phyloP scores from a whole-genome alignment of 2,888 invertebrate genomes.

The Pilophorus perplexus region DNA sequence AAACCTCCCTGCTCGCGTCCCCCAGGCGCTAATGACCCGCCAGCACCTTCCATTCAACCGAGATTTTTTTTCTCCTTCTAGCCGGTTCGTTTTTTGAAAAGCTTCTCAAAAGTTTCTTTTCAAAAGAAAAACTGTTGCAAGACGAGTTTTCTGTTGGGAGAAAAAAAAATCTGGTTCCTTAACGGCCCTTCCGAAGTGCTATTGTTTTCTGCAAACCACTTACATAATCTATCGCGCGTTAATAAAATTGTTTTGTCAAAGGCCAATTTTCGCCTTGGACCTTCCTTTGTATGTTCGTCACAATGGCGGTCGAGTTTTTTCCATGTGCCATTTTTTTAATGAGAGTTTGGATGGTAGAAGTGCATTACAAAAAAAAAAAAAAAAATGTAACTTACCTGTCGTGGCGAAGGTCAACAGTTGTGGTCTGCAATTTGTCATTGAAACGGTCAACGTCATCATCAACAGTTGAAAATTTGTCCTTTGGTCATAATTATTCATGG shows the following conservation, averaged over 20 bases:
- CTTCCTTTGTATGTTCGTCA: background rate
- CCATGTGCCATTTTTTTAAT: too few relatives aligned
- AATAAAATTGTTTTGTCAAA: slow-evolving; percentile 26
- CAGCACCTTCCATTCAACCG: background rate
- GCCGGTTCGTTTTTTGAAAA: too few relatives aligned
- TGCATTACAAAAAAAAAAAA: too few relatives aligned
- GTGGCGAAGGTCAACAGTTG: too few relatives aligned
- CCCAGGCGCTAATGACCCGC: background rate
- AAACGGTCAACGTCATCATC: too few relatives aligned
- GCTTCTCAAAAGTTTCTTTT: background rate
- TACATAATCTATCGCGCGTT: slow-evolving; percentile 25
- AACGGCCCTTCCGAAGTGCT: background rate
- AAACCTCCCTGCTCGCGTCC: background rate
- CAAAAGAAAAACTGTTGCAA: background rate
- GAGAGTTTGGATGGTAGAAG: too few relatives aligned
- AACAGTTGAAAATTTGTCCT: too few relatives aligned
- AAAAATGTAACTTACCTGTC: too few relatives aligned
- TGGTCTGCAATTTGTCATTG: too few relatives aligned
- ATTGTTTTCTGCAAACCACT: slow-evolving; percentile 20
- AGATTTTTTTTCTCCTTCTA: background rate
- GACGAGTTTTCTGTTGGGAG: background rate
- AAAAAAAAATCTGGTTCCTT: background rate
- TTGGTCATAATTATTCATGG: too few relatives aligned
- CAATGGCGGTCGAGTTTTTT: background rate
- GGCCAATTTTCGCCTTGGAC: slow-evolving; percentile 3